These are phyloP conservation scores for Chymomyza amoena DNA, from an alignment of 2,888 invertebrate species.

Conservation along the genomic window DNA sequence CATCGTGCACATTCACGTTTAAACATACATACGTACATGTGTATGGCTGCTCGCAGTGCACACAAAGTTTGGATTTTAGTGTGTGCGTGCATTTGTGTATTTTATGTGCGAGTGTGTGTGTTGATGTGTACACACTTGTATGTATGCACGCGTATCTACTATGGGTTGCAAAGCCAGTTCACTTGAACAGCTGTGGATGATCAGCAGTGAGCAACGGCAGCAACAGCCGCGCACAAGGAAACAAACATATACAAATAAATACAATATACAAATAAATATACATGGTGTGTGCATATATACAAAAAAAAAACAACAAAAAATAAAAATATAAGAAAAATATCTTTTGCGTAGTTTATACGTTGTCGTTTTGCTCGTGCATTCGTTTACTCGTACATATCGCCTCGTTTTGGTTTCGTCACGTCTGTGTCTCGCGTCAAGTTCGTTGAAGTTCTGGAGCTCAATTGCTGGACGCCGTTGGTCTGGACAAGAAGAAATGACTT, in stretches of 20 bases:
- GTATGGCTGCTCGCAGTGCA: constrained; percentile 4
- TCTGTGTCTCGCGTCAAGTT: constrained; percentile 14
- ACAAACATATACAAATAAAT: constrained; percentile 30
- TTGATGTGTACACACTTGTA: constrained; percentile 27
- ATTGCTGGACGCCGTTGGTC: neutral
- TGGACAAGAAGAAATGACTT: neutral
- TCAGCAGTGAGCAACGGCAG: constrained; percentile 57
- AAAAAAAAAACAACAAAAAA: constrained; percentile 24
- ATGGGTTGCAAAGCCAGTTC: constrained; percentile 57
- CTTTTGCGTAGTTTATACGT: constrained; percentile 63
- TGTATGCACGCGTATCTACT: constrained; percentile 30
- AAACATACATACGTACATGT: neutral
- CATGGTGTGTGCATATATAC: constrained; percentile 15
- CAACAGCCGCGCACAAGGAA: constrained; percentile 28
- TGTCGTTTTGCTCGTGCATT: constrained; percentile 19
- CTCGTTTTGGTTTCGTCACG: constrained; percentile 19
- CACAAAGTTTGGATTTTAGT: constrained; percentile 18
- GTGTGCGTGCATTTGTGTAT: constrained; percentile 12
- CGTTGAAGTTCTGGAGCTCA: constrained; percentile 20
- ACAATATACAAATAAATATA: constrained; percentile 11
- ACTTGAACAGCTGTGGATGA: constrained; percentile 67
- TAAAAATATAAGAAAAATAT: constrained; percentile 43
- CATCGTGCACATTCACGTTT: neutral
- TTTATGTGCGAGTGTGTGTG: constrained; percentile 21
- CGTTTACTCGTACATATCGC: constrained; percentile 32